Evolutionary conservation across 37 sponge, comb jelly and placozoan species (phyloP), one percentile per base, ranked within the genome.

Genomic region (Aphrocallistes beatrix): DNA sequence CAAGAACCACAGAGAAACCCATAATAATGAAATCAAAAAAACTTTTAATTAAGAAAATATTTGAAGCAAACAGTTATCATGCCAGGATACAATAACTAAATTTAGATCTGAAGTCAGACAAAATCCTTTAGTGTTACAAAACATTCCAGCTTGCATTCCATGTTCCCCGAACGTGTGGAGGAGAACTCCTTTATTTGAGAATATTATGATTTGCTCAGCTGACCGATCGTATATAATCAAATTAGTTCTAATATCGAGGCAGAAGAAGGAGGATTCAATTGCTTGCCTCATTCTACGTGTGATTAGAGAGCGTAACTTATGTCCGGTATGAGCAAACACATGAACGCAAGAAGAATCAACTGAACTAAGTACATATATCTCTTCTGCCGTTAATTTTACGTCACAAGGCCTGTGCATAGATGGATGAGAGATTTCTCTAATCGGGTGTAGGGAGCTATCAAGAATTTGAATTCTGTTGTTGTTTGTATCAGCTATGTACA

Each of bases 1-100:
- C n/a, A n/a, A n/a, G n/a, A n/a, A n/a, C n/a, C n/a, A n/a, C n/a
- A n/a, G n/a, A n/a, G n/a, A n/a, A n/a, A n/a, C n/a, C n/a, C n/a
- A n/a, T n/a, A n/a, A n/a, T n/a, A n/a, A n/a, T n/a, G n/a, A n/a
- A n/a, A n/a, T n/a, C n/a, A n/a, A n/a, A n/a, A n/a, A n/a, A n/a
- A n/a, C n/a, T n/a, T n/a, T n/a, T n/a, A n/a, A n/a, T n/a, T n/a
- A 60, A 60, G 8, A 60, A 60, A 60, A 60, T 60, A 60, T 60
- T 60, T 60, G 75, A 25, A 60, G 75, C n/a, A n/a, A n/a, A n/a
- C n/a, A n/a, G n/a, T 30, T 30, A 6, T 28, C 1, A 60, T 28
- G 10, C 75, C 75, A 1, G 21, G 34, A 60, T 13, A 60, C 75
- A 60, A 60, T 28, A 25, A 60, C 21, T 60, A 60, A 60, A 8